These are phyloP conservation scores for Colletes gigas DNA, from an alignment of 1,140 invertebrate species.

Conservation along the genomic window DNA sequence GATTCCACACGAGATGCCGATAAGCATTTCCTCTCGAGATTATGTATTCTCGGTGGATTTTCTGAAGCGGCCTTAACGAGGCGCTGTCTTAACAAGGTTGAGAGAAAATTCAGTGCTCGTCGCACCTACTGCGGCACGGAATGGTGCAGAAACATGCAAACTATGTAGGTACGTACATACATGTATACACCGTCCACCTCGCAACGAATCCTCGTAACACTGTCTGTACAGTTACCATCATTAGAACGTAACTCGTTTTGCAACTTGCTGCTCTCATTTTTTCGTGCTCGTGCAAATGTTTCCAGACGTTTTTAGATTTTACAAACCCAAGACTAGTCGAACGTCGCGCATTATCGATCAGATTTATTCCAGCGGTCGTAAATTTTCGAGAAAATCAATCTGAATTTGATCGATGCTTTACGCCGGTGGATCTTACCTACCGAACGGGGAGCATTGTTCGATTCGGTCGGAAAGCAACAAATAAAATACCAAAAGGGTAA, in stretches of 20 bases:
- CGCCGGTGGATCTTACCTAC: neutral
- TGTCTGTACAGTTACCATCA: neutral
- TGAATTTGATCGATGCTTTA: neutral
- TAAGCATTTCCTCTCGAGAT: neutral
- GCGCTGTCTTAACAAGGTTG: constrained; percentile 30
- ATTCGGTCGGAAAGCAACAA: too few species aligned
- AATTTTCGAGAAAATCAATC: neutral
- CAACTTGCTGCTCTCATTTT: constrained; percentile 20
- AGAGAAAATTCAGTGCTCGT: constrained; percentile 19
- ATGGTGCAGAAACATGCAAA: constrained; percentile 15
- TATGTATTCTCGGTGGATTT: constrained; percentile 42
- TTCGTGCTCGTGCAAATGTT: neutral
- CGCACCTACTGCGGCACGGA: neutral
- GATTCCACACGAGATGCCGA: neutral
- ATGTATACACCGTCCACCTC: too few species aligned
- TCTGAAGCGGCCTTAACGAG: constrained; percentile 28
- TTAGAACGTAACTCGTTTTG: constrained; percentile 42
- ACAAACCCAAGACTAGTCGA: neutral
- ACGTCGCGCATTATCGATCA: neutral
- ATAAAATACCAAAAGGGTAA: too few species aligned
- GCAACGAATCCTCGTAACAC: constrained; percentile 10
- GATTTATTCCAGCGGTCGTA: neutral
- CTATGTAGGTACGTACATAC: neutral
- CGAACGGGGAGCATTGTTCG: neutral
- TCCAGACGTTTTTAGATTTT: neutral